Conservation (phyloP, 2,797 vertebrate genomes). For the Melanotaenia parkinsoni region DNA sequence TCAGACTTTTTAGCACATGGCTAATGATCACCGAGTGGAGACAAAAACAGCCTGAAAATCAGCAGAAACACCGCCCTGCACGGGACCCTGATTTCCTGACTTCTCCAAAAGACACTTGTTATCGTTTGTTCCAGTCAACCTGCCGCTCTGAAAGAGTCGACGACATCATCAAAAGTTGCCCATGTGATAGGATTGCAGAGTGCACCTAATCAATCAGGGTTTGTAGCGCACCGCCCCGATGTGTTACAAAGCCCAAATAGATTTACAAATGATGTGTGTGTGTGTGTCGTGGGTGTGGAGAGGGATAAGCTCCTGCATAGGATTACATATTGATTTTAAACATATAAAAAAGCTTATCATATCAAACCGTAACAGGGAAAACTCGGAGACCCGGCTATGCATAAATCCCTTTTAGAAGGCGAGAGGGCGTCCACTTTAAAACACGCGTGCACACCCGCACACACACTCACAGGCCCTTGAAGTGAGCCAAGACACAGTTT, state of each 20-base stretch:
- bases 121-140: conserved; percentile 95
- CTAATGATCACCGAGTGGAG: not conserved
- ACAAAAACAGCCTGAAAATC: conserved; percentile 2
- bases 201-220: conserved; percentile 98
- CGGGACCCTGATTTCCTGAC: conserved; percentile 65
- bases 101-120: conserved; percentile 87
- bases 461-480: conserved; percentile 75
- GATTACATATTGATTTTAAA: conserved; percentile 99
- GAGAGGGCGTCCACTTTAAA: conserved; percentile 91
- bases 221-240: conserved; percentile 88
- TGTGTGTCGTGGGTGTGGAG: conserved; percentile 81
- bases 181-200: conserved; percentile 95
- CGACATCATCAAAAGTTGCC: conserved; percentile 95
- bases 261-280: conserved; percentile 95
- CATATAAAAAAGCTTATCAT: conserved; percentile 99
- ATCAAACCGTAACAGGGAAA: conserved; percentile 98
- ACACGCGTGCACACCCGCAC: conserved; percentile 44
- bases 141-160: conserved; percentile 95
- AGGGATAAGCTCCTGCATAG: conserved; percentile 99
- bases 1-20: no score
- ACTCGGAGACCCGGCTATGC: conserved; percentile 95
- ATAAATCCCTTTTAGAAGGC: conserved; percentile 97
- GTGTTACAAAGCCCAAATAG: conserved; percentile 99
- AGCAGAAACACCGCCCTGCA: conserved; percentile 56
- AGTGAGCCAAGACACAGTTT: conserved; percentile 85